A percentile compares a stretch with the other conserved stretches of the same genome.
These are phyloP conservation scores for Drosophila asahinai DNA, from an alignment of 1,140 invertebrate species.

Conservation along the genomic window DNA sequence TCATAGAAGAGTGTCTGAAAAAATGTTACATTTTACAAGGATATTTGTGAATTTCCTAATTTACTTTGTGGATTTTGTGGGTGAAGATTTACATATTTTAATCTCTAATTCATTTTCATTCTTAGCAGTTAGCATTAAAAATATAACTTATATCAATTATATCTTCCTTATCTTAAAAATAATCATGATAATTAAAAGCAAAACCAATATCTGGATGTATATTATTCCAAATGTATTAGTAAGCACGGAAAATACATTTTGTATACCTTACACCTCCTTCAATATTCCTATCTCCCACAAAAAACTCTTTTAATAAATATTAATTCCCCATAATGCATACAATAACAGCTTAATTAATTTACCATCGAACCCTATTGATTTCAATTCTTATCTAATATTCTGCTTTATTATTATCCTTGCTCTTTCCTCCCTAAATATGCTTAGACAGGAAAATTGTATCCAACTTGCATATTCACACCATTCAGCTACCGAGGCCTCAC, in stretches of 20 bases:
- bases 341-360: background rate
- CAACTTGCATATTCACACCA: conserved; percentile 6
- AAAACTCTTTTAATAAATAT: background rate
- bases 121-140: too few species aligned
- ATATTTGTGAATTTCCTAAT: too few species aligned
- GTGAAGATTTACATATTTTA: too few species aligned
- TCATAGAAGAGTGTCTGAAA: background rate
- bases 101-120: too few species aligned
- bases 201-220: background rate
- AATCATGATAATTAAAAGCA: background rate
- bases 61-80: background rate
- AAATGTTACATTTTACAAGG: background rate
- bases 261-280: background rate
- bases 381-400: conserved; percentile 13
- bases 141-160: too few species aligned
- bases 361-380: background rate
- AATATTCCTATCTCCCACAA: too few species aligned
- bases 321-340: background rate
- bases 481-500: conserved; percentile 10
- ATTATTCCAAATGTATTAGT: background rate
- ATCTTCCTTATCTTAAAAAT: too few species aligned
- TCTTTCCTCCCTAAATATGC: background rate
- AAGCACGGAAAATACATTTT: too few species aligned
- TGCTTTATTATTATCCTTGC: conserved; percentile 7
- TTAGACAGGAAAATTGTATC: background rate